Base-by-base conservation (phyloP, 2,888 invertebrate species). In the Chloroclysta siterata region DNA sequence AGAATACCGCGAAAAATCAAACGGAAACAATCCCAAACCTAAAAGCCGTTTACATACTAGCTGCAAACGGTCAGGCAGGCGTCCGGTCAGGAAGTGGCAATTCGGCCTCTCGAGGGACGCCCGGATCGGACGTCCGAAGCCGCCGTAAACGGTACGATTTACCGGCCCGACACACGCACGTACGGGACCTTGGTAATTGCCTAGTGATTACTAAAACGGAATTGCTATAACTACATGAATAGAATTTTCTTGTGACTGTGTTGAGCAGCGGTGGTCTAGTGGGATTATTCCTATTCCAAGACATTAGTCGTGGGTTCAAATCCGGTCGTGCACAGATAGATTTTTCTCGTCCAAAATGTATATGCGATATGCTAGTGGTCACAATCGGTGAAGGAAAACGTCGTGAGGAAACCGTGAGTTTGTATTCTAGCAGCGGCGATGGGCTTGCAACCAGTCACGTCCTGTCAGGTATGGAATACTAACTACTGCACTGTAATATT, bases 41-140 rank as follows among this genome's bases (percentile, higher is more conserved):
- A 44, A 44, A 14, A 46, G 5, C 46, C 46, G 46, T 17, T 46
- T 17, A 46, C 46, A 46, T 44, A 15, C 46, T 14, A 65, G 56
- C 60, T 47, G 29, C 47, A 61, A 63, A 53, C 50, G 54, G 58
- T 48, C 46, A 39, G 36, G 29, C 29, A 36, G n/a, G 41, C 53
- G 44, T 66, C 68, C 61, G 63, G 63, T 47, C 53, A 53, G 68
- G 68, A 69, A 66, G 63, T 65, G 63, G 68, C 68, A 63, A 65
- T 68, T 62, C 50, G 48, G 50, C 63, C 58, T 56, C 65, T 59
- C 63, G 8, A 48, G 60, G 65, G 63, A 46, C 60, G 54, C 29
- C 29, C 33, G 28, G 57, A 55, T 42, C 41, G 56, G 42, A 50
- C 55, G 28, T 39, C 39, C 55, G 47, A 51, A 51, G 33, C 51